Conservation (phyloP, 30 jellyfish, hydroid and myxozoan species). For the Mastigias papua region DNA sequence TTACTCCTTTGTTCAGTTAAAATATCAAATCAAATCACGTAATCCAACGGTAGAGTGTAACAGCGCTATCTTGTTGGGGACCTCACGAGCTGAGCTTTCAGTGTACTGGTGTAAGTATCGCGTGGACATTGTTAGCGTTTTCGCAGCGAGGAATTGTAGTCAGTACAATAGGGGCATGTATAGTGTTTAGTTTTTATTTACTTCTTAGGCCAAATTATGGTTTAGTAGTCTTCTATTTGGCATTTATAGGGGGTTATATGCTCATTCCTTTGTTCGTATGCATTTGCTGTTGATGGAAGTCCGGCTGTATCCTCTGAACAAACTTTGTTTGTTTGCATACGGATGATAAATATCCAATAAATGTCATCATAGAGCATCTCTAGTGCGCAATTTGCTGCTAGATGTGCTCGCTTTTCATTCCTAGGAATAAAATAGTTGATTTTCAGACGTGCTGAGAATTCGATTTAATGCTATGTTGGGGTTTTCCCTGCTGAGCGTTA, state of each 20-base stretch:
- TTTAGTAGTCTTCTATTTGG: not conserved
- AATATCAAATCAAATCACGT: not conserved
- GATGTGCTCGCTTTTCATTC: not conserved
- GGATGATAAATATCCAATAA: not conserved
- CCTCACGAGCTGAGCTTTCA: not conserved
- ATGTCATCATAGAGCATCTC: not conserved
- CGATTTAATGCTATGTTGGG: not conserved
- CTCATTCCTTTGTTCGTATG: not conserved
- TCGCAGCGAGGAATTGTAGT: not conserved
- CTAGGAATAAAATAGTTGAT: too few species aligned
- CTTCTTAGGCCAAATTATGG: not conserved
- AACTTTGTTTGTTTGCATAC: not conserved
- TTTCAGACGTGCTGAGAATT: too few species aligned
- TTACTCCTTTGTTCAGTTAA: not conserved
- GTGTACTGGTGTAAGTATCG: too few species aligned
- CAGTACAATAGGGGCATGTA: not conserved
- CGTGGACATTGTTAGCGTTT: not conserved
- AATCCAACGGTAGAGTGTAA: not conserved
- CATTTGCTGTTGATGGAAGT: not conserved
- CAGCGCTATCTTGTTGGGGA: not conserved
- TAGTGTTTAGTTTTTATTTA: not conserved
- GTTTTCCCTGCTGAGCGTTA: conserved; percentile 1
- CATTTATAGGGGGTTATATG: not conserved
- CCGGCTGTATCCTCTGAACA: not conserved
- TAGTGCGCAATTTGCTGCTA: not conserved